Conservation (phyloP, 2,888 invertebrate genomes). For the Standfussiana lucernea region DNA sequence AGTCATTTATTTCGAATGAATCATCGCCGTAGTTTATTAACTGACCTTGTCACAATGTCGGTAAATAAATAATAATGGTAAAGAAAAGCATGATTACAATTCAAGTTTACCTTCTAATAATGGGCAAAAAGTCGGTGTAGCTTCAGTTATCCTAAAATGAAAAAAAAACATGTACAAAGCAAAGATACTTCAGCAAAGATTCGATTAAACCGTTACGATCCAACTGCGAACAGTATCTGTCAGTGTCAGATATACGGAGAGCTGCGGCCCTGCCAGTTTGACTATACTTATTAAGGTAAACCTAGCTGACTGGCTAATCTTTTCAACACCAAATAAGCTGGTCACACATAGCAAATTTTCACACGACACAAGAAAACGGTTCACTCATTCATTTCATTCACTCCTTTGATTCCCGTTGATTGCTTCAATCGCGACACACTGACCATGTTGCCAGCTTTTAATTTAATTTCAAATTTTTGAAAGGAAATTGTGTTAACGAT, state of each 20-base stretch:
- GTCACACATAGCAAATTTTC: not conserved
- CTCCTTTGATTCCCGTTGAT: constrained; percentile 73
- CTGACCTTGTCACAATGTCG: not conserved
- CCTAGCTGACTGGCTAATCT: not conserved
- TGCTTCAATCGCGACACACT: constrained; percentile 67
- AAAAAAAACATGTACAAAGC: not conserved
- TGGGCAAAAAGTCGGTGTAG: no score
- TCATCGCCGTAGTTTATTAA: not conserved
- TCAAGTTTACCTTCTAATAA: no score
- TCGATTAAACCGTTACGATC: not conserved
- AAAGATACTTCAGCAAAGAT: not conserved
- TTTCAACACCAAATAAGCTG: not conserved
- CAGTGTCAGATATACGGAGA: not conserved
- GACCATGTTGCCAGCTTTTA: constrained; percentile 47
- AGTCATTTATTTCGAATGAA: constrained; percentile 9
- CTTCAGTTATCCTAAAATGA: not conserved
- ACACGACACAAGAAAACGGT: not conserved
- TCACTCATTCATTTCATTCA: constrained; percentile 60
- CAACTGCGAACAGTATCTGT: not conserved
- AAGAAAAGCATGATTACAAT: no score
- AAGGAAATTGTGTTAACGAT: constrained; percentile 44
- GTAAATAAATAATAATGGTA: not conserved
- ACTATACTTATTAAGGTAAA: not conserved
- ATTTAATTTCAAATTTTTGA: constrained; percentile 59
- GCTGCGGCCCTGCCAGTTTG: not conserved